Evolutionary conservation across 2,888 invertebrate species (phyloP).

Genomic region (Leucoptera coffeella): DNA sequence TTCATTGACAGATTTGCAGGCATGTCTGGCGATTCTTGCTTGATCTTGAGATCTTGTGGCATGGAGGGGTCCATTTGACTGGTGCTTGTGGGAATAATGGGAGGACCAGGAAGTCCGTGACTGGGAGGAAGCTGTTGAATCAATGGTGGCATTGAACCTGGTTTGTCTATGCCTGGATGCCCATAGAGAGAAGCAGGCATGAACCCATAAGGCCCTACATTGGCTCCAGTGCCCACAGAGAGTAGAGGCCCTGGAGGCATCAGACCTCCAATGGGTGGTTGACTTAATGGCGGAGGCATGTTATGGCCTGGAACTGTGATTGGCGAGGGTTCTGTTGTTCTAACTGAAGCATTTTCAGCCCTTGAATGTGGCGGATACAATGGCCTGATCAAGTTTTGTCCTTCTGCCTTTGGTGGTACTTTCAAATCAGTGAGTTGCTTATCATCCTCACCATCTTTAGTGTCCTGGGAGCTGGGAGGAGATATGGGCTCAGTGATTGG

Average conservation of each 20-base stretch:
- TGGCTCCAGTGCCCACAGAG: slow-evolving; percentile 51
- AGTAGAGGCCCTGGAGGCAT: slow-evolving; percentile 55
- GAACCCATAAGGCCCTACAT: slow-evolving; percentile 57
- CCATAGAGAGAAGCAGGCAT: slow-evolving; percentile 46
- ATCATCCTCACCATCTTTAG: slow-evolving; percentile 37
- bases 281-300: slow-evolving; percentile 44
- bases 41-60: slow-evolving; percentile 48
- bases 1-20: slow-evolving; percentile 45
- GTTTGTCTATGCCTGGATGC: slow-evolving; percentile 27
- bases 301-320: slow-evolving; percentile 28
- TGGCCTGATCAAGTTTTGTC: slow-evolving; percentile 21
- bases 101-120: slow-evolving; percentile 22
- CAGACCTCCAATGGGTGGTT: slow-evolving; percentile 49
- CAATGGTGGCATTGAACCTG: slow-evolving; percentile 26
- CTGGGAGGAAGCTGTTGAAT: slow-evolving; percentile 33
- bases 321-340: slow-evolving; percentile 24
- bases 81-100: slow-evolving; percentile 20
- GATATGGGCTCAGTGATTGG: slow-evolving; percentile 38
- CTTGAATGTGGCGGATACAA: slow-evolving; percentile 29
- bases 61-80: slow-evolving; percentile 36
- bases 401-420: slow-evolving; percentile 32
- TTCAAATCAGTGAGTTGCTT: slow-evolving; percentile 44
- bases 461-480: slow-evolving; percentile 36
- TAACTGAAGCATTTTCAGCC: slow-evolving; percentile 32
- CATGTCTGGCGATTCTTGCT: slow-evolving; percentile 48